Conservation (phyloP, 2,113 vertebrate species). For the Butorides virescens region DNA sequence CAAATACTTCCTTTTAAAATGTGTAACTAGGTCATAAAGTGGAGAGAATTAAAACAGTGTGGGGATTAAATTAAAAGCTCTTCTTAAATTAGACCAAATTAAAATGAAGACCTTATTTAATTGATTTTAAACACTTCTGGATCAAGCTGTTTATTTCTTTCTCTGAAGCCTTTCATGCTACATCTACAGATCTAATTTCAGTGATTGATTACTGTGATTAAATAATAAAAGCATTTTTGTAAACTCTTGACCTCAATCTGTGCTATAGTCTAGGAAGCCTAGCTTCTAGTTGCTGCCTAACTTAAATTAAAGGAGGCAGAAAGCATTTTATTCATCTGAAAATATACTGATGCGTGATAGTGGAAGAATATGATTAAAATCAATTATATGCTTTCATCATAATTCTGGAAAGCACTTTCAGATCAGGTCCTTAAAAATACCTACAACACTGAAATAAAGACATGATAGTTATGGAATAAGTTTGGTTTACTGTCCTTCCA, state of each 20-base stretch:
- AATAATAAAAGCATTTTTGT: constrained; percentile 58
- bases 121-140: constrained; percentile 54
- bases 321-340: neutral
- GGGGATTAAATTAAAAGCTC: constrained; percentile 41
- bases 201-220: constrained; percentile 66
- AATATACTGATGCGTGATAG: neutral
- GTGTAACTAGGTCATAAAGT: constrained; percentile 3
- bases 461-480: neutral
- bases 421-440: neutral
- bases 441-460: neutral
- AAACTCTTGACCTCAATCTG: constrained; percentile 39
- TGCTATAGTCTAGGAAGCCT: neutral
- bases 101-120: constrained; percentile 44
- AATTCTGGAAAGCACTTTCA: neutral
- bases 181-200: constrained; percentile 60
- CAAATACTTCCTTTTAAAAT: neutral
- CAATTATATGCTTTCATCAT: neutral
- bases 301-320: constrained; percentile 25
- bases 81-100: constrained; percentile 35
- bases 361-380: neutral
- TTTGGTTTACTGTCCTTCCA: neutral
- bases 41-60: neutral
- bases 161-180: constrained; percentile 50
- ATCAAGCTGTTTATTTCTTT: constrained; percentile 60
- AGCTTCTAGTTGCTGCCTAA: neutral